These are phyloP conservation scores for Ostrea edulis DNA, from an alignment of 1,140 invertebrate genomes.

Conservation along the genomic window DNA sequence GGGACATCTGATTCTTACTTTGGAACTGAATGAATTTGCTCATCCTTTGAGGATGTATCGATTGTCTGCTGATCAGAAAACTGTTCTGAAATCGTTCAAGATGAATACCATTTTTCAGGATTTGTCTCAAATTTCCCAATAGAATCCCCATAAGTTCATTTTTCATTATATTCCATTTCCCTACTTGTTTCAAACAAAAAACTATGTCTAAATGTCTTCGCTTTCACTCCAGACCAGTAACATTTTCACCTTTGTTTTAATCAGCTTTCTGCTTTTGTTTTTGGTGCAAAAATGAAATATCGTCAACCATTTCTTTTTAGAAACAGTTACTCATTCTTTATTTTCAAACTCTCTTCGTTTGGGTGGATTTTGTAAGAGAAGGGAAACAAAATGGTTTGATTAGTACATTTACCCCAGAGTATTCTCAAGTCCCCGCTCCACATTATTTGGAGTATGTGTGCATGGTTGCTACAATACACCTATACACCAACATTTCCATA, in stretches of 20 bases:
- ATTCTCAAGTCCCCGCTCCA: constrained; percentile 4
- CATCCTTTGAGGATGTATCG: neutral
- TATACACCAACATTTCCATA: no score
- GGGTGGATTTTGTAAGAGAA: neutral
- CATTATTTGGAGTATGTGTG: neutral
- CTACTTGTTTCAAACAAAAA: neutral
- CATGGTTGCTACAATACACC: neutral
- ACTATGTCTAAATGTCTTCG: neutral
- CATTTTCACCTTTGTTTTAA: neutral
- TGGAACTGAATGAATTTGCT: neutral
- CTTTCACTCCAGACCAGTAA: neutral
- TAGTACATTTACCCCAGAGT: neutral
- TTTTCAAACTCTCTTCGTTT: neutral
- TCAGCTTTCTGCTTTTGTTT: no score
- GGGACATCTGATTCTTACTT: neutral
- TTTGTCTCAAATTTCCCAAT: neutral
- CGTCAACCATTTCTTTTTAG: neutral
- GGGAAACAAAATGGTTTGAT: neutral
- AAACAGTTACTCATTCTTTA: neutral
- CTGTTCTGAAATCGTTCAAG: neutral
- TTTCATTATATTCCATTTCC: neutral
- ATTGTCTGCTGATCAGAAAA: neutral
- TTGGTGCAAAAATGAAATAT: neutral
- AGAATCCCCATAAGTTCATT: neutral
- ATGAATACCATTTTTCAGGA: no score